These are phyloP conservation scores for Subanguina moxae DNA, from an alignment of 1,140 invertebrate species.

Conservation along the genomic window DNA sequence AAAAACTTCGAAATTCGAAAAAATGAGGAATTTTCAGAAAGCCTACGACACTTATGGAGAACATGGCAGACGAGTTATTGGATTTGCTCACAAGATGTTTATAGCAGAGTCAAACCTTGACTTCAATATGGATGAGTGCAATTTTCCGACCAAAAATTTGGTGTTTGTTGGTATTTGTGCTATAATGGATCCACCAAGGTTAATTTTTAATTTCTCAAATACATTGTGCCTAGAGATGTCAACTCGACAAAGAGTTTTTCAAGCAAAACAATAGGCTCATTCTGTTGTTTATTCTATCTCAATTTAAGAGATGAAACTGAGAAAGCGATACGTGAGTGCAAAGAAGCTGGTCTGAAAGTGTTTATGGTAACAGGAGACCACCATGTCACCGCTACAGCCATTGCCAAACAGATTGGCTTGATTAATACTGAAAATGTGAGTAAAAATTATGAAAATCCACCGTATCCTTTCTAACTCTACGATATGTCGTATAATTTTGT, in stretches of 20 bases:
- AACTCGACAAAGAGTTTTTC: too few relatives aligned
- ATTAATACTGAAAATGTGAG: not conserved
- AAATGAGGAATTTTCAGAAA: constrained; percentile 8
- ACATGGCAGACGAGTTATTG: constrained; percentile 50
- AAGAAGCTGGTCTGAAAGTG: constrained; percentile 54
- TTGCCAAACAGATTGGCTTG: constrained; percentile 54
- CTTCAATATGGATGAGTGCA: constrained; percentile 30
- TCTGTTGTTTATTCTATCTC: too few relatives aligned
- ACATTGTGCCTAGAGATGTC: too few relatives aligned
- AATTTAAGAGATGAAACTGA: constrained; percentile 41
- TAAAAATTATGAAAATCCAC: too few relatives aligned
- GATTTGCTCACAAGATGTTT: constrained; percentile 45
- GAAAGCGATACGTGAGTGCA: constrained; percentile 46
- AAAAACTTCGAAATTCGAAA: too few relatives aligned
- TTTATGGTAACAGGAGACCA: constrained; percentile 59
- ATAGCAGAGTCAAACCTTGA: constrained; percentile 30
- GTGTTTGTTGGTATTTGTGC: constrained; percentile 33
- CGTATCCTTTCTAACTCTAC: too few relatives aligned
- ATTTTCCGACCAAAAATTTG: constrained; percentile 26
- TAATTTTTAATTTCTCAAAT: not conserved
- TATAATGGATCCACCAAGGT: constrained; percentile 32
- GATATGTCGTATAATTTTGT: too few relatives aligned
- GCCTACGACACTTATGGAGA: constrained; percentile 50
- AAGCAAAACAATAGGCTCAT: too few relatives aligned
- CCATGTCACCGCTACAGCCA: constrained; percentile 50